A percentile compares a stretch with the other conserved stretches of the same genome.
Evolutionary conservation across 2,888 invertebrate species (phyloP).

Genomic region (Trachelus stipa): DNA sequence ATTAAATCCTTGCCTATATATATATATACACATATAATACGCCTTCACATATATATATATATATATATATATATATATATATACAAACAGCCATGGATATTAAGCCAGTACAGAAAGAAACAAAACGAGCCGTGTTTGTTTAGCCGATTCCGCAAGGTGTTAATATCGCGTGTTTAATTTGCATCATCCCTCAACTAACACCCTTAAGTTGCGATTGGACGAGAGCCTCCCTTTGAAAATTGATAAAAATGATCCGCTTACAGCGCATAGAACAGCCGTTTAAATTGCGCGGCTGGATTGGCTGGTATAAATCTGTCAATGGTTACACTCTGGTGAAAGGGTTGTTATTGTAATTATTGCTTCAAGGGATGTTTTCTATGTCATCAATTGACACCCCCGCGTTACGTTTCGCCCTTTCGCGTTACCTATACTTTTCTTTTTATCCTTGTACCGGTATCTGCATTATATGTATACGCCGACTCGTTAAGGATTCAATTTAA

Average conservation of each 20-base stretch:
- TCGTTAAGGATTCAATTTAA: background rate
- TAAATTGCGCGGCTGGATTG: background rate
- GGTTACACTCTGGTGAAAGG: background rate
- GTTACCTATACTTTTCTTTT: background rate
- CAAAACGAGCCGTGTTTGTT: background rate
- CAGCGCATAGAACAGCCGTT: background rate
- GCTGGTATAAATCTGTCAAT: background rate
- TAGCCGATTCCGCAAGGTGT: background rate
- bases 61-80: background rate
- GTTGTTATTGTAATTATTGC: background rate
- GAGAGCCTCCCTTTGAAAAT: background rate
- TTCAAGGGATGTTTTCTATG: background rate
- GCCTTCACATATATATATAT: background rate
- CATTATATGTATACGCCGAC: background rate
- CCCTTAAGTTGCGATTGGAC: background rate
- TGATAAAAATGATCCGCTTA: background rate
- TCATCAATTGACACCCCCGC: background rate
- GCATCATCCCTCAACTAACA: background rate
- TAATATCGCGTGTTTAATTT: conserved; percentile 5
- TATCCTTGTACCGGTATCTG: background rate
- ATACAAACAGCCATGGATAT: conserved; percentile 1
- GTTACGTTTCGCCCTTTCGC: background rate
- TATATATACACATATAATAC: conserved; percentile 1
- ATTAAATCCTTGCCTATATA: conserved; percentile 10
- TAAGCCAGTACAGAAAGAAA: background rate